phyloP scores from a whole-genome alignment of 2,113 vertebrate genomes.

The Tursiops truncatus region DNA sequence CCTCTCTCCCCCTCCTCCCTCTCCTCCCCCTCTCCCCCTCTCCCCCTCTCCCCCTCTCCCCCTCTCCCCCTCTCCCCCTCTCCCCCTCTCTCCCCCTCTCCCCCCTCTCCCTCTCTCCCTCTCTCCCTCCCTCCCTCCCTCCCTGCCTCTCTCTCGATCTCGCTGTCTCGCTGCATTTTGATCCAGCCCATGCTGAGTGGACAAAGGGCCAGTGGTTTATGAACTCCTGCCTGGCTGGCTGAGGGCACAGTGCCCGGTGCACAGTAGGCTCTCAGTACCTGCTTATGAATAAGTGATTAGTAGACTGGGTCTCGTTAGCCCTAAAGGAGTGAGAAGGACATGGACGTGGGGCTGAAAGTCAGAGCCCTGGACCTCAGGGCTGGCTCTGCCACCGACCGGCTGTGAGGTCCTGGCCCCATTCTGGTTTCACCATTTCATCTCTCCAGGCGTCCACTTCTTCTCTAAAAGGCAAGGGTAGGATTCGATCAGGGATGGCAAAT shows the following conservation, averaged over 20 bases:
- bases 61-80: no score
- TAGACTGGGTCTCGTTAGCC: not conserved
- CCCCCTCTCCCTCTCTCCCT: not conserved
- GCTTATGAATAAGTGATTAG: not conserved
- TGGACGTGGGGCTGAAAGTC: not conserved
- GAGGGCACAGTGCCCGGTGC: not conserved
- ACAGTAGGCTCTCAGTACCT: not conserved
- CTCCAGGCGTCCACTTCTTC: not conserved
- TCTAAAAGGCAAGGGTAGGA: not conserved
- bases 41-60: no score
- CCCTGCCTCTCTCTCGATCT: no score
- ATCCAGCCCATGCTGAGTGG: not conserved
- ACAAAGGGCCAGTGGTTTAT: not conserved
- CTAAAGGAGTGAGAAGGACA: not conserved
- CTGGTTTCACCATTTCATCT: not conserved
- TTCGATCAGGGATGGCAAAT: not conserved
- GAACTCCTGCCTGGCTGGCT: not conserved
- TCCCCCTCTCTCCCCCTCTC: no score
- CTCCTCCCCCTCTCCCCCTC: fast-evolving
- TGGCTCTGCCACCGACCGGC: not conserved
- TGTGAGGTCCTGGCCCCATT: not conserved
- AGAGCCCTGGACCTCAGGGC: not conserved
- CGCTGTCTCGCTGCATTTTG: not conserved
- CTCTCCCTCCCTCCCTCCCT: fast-evolving
- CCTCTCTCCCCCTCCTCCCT: fast-evolving